phyloP scores from a whole-genome alignment of 2,888 invertebrate species.

The Pyrrhia umbra region DNA sequence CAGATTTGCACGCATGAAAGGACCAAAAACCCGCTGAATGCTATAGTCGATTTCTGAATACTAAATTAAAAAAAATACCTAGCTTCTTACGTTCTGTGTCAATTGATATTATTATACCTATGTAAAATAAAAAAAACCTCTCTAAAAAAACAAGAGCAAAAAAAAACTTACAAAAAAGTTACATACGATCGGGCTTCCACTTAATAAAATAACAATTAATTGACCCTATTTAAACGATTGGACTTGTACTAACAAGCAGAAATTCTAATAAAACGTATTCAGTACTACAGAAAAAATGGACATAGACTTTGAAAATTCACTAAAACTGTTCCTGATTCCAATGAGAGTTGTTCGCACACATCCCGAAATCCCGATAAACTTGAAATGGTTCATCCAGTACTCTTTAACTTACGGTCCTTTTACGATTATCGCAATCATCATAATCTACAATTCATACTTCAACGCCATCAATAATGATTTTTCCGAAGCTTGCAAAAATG shows the following conservation, averaged over 20 bases:
- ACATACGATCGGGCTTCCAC: not conserved
- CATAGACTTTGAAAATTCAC: conserved; percentile 29
- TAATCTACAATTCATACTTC: conserved; percentile 6
- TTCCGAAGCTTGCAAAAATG: conserved; percentile 8
- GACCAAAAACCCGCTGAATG: too few relatives aligned
- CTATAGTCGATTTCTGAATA: too few relatives aligned
- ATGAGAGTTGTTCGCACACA: conserved; percentile 15
- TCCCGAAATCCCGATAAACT: conserved; percentile 3
- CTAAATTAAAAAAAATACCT: too few relatives aligned
- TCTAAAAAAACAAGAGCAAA: too few relatives aligned
- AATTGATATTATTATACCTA: too few relatives aligned
- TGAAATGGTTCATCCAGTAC: conserved; percentile 5
- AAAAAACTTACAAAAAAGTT: not conserved
- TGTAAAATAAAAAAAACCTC: too few relatives aligned
- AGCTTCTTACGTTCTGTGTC: too few relatives aligned
- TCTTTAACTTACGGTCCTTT: not conserved
- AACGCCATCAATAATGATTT: not conserved
- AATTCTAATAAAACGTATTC: too few relatives aligned
- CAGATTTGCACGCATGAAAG: not conserved
- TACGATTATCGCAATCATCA: not conserved
- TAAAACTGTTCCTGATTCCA: conserved; percentile 16
- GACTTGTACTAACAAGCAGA: not conserved
- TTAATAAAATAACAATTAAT: not conserved
- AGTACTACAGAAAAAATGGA: conserved; percentile 19
- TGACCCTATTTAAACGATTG: not conserved